Evolutionary conservation across 2,113 vertebrate species (phyloP), one percentile per base, ranked within the genome.

Genomic region (Ameiurus melas): DNA sequence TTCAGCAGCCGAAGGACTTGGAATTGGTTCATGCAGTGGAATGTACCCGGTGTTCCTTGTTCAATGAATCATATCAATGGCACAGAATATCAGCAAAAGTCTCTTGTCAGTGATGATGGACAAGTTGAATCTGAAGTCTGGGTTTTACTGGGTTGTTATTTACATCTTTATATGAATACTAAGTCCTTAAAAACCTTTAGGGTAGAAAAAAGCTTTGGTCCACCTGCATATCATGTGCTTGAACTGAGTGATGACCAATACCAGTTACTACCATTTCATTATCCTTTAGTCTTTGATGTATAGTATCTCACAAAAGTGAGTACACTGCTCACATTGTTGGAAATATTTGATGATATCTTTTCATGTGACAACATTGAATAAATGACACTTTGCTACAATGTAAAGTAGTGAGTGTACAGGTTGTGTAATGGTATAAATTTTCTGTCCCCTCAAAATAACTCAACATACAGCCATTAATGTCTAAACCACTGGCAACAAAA

Each of bases 1-100:
- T 89, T 60, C 19, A 43, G 77, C 30, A 87, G 70, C 53, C 77
- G 83, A 84, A 86, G 36, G 47, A 68, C n/a, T 47, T 88, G 71
- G 62, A 87, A 85, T 60, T 68, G 20, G 57, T 62, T 51, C 30
- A 55, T 64, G 78, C 58, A 51, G 36, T 79, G 36, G n/a, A 43
- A 66, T 68, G 53, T 33, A 4, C 16, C 47, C 16, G 27, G 77
- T 80, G 43, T 8, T 51, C 16, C 53, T 43, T 71, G 84, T 77
- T 55, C 55, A 73, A 30, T n/a, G 55, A 88, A 64, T 30, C 36
- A 22, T 33, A 51, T 66, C 64, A 85, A 47, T 70, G 68, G 60
- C n/a, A 90, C 51, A 86, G 36, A 55, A 62, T 36, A 82, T 27
- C 36, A 84, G 62, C 47, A 71, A 51, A 70, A 62, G 36, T 55